Percentiles rank a stretch among this genome's conserved stretches.
Conservation (phyloP, 1,140 invertebrate species). For the Drosophila ercepeae region DNA sequence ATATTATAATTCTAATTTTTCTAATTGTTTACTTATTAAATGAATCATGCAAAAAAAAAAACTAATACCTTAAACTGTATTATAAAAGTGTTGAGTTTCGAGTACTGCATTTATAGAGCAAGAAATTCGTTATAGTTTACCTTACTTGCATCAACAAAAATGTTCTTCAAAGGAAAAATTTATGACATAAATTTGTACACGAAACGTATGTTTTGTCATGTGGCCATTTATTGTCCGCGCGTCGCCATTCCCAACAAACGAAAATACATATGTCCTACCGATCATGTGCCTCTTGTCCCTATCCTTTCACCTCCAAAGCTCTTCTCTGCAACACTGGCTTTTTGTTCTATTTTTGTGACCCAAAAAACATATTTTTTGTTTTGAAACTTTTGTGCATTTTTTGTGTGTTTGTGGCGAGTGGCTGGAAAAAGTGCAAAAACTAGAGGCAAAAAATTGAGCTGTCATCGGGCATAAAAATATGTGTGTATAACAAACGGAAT, state of each 20-base stretch:
- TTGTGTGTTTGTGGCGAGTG: slow-evolving; percentile 27
- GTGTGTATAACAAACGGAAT: slow-evolving; percentile 56
- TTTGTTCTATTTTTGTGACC: slow-evolving; percentile 16
- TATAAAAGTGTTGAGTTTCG: too few relatives aligned
- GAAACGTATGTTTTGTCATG: slow-evolving; percentile 77
- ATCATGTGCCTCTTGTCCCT: background rate
- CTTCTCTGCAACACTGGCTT: slow-evolving; percentile 48
- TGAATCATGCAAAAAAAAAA: too few relatives aligned
- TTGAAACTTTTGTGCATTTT: slow-evolving; percentile 50
- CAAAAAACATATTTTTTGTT: slow-evolving; percentile 41
- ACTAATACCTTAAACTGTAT: too few relatives aligned
- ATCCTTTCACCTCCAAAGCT: background rate
- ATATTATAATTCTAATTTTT: too few relatives aligned
- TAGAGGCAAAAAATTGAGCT: slow-evolving; percentile 64
- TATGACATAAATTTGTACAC: slow-evolving; percentile 74
- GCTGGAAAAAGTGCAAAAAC: slow-evolving; percentile 49
- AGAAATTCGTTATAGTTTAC: background rate
- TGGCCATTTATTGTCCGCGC: slow-evolving; percentile 67
- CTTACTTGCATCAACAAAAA: background rate
- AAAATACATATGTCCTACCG: slow-evolving; percentile 3
- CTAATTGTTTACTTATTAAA: too few relatives aligned
- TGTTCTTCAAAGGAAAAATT: slow-evolving; percentile 56
- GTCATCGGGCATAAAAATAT: slow-evolving; percentile 68
- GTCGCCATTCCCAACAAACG: slow-evolving; percentile 41
- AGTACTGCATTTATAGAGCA: background rate